Base-by-base conservation (phyloP, 2,888 invertebrate species). In the Artemia sinica region DNA sequence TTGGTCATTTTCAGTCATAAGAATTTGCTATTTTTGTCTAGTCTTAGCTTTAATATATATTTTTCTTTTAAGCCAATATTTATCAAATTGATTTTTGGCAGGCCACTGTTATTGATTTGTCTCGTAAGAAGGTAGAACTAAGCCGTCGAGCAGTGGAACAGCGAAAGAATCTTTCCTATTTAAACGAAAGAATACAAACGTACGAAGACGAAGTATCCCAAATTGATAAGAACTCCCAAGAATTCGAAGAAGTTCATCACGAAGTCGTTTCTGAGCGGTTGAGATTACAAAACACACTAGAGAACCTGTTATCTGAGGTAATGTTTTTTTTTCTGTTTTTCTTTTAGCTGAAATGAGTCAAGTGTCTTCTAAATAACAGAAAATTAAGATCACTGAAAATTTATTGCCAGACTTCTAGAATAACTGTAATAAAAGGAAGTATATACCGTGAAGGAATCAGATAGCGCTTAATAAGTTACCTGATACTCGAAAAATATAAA, bases 251-350 rank as follows among this genome's bases (percentile, higher is more conserved):
- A n/a, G 8, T 58, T 18, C 58, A 58, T 58, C 58, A 58, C 10
- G 14, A 58, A 58, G 14, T 58, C 8, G 58, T 58, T n/a, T n/a
- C 58, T 18, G 58, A 58, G 18, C 58, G 58, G 18, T 18, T 58
- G 58, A 58, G 58, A 18, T 18, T 58, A 8, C 58, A 58, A 18
- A 10, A 18, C 58, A 14, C 58, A n/a, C 10, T 58, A 70, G 67
- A 63, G 69, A 69, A 67, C 68, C 67, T 69, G 65, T 66, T 68
- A 66, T 68, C 68, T 65, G 67, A 52, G 70, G 70, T 65, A 65
- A 63, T 66, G 63, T 69, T 66, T 4, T 28, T 28, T 28, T 28
- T 28, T 28, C 28, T 28, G 4, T 28, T 28, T 28, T 4, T 28
- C 1, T 28, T 28, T 28, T 28, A 28, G 28, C 28, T 28, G 28